These are phyloP conservation scores for Siniperca knerii DNA, from an alignment of 2,113 vertebrate species.

Conservation along the genomic window DNA sequence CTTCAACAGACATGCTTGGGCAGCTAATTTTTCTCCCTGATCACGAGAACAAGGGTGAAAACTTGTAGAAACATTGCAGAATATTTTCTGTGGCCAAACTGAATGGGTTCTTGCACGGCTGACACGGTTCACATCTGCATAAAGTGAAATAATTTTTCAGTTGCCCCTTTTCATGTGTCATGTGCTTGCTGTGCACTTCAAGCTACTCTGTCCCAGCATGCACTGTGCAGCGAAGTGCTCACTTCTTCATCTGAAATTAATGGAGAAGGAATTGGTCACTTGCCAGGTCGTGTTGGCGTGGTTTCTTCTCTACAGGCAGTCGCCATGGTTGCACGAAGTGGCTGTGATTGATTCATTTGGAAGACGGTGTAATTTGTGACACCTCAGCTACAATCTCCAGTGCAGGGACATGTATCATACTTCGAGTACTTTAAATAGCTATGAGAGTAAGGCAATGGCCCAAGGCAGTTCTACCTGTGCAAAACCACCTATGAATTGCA, in stretches of 20 bases:
- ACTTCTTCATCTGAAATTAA: constrained; percentile 40
- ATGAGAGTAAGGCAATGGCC: constrained; percentile 53
- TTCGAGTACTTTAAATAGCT: constrained; percentile 61
- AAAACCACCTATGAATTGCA: constrained; percentile 43
- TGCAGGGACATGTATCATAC: constrained; percentile 40
- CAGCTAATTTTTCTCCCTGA: constrained; percentile 5
- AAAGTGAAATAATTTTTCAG: constrained; percentile 13
- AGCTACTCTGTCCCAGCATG: constrained; percentile 25
- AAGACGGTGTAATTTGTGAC: constrained; percentile 31
- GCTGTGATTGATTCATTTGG: constrained; percentile 41
- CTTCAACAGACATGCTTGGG: background rate
- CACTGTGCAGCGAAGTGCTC: background rate
- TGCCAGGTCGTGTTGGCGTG: background rate
- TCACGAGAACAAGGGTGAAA: background rate
- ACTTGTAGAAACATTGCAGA: background rate
- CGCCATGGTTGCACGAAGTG: background rate
- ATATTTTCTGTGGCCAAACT: constrained; percentile 1
- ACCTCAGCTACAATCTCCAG: constrained; percentile 32
- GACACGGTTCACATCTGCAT: background rate
- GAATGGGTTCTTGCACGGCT: background rate
- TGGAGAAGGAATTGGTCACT: constrained; percentile 32
- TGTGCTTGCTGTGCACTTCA: background rate
- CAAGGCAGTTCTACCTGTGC: constrained; percentile 44
- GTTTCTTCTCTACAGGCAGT: constrained; percentile 8
- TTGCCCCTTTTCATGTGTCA: background rate